Evolutionary conservation across 1,140 invertebrate genomes (phyloP).

Genomic region (Goniozus legneri): DNA sequence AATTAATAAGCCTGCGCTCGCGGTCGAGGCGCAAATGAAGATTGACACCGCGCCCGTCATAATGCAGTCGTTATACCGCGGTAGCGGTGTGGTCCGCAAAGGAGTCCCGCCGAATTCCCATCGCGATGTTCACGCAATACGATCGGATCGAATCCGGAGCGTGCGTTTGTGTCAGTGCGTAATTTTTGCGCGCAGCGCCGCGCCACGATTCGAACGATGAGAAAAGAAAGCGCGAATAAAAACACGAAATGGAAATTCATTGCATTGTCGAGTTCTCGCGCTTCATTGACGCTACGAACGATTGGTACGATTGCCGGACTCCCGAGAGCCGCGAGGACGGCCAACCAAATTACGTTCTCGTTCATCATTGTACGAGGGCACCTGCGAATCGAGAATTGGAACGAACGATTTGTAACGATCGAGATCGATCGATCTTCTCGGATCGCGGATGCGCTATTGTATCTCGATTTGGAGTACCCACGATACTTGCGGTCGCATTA

Average conservation of each 20-base stretch:
- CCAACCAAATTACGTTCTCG: too few species aligned
- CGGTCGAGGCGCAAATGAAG: conserved; percentile 40
- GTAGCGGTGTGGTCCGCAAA: conserved; percentile 10
- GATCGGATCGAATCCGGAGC: conserved; percentile 33
- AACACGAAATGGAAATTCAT: conserved; percentile 21
- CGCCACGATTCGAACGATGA: conserved; percentile 12
- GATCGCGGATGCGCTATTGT: too few species aligned
- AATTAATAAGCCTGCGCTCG: too few species aligned
- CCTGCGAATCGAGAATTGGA: too few species aligned
- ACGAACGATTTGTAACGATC: too few species aligned
- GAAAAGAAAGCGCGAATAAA: conserved; percentile 11
- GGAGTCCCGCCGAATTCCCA: not conserved
- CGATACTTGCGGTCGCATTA: too few species aligned
- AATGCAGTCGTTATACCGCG: conserved; percentile 36
- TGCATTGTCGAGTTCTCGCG: conserved; percentile 25
- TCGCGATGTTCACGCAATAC: not conserved
- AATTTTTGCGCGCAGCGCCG: conserved; percentile 34
- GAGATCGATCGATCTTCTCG: too few species aligned
- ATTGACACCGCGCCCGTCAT: conserved; percentile 45
- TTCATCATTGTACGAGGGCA: too few species aligned
- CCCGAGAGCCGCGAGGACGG: too few species aligned
- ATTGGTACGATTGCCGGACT: too few species aligned
- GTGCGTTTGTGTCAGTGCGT: conserved; percentile 26
- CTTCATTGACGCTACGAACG: conserved; percentile 32
- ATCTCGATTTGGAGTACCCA: too few species aligned